Conservation (phyloP, 2,888 invertebrate genomes). For the Agrotis exclamationis region DNA sequence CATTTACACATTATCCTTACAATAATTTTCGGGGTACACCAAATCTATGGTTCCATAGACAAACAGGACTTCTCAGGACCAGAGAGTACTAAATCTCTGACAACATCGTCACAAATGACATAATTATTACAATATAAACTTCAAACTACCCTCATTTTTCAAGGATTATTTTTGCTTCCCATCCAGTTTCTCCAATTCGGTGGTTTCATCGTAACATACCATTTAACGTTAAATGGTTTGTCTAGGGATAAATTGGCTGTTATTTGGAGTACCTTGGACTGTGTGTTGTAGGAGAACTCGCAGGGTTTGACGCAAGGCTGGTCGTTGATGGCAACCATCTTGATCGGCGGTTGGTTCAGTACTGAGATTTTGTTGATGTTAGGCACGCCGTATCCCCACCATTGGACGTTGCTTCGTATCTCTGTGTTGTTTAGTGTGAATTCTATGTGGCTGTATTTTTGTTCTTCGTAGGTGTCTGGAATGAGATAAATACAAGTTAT, state of each 20-base stretch:
- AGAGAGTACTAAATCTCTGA: constrained; percentile 34
- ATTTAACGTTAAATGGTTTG: constrained; percentile 80
- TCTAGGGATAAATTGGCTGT: constrained; percentile 80
- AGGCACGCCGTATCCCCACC: constrained; percentile 89
- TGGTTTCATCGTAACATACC: constrained; percentile 69
- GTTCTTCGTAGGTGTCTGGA: constrained; percentile 92
- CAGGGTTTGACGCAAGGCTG: constrained; percentile 75
- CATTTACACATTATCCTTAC: neutral
- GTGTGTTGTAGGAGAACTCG: constrained; percentile 72
- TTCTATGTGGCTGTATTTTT: constrained; percentile 90
- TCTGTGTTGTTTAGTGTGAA: constrained; percentile 81
- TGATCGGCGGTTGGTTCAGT: constrained; percentile 74
- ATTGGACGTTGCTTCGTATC: constrained; percentile 76
- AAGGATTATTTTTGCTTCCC: constrained; percentile 47
- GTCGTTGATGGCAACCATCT: constrained; percentile 76
- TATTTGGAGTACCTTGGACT: constrained; percentile 75
- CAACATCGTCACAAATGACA: constrained; percentile 10
- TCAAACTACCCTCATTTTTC: constrained; percentile 36
- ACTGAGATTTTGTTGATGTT: constrained; percentile 78
- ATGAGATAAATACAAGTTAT: neutral
- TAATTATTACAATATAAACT: constrained; percentile 43
- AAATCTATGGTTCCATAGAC: constrained; percentile 41
- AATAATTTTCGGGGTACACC: constrained; percentile 23
- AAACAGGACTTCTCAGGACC: constrained; percentile 38
- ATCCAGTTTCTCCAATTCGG: constrained; percentile 58